These are phyloP conservation scores for Petromus typicus DNA, from an alignment of 2,113 vertebrate genomes.

Conservation along the genomic window DNA sequence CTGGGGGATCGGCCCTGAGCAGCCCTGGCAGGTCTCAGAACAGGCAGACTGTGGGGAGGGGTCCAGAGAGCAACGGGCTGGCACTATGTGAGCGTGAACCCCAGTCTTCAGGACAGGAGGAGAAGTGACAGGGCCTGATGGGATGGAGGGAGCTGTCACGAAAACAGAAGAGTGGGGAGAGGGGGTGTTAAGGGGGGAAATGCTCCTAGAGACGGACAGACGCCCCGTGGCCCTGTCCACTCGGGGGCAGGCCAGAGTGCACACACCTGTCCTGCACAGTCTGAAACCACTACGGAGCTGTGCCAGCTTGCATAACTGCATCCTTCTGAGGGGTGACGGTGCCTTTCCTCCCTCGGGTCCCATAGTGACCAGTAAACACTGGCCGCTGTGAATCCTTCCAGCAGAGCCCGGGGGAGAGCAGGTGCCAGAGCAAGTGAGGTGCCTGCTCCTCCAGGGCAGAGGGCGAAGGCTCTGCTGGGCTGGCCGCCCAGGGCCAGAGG, in stretches of 20 bases:
- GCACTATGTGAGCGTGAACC: too few species aligned
- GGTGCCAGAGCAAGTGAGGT: fast-evolving
- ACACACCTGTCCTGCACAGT: neutral
- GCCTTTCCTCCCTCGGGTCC: neutral
- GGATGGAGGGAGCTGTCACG: neutral
- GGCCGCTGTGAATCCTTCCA: neutral
- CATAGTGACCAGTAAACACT: neutral
- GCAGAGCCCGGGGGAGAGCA: neutral
- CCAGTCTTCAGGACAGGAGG: neutral
- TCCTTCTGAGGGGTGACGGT: neutral
- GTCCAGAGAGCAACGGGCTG: neutral
- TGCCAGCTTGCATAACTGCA: neutral
- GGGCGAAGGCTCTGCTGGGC: neutral
- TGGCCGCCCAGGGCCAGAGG: fast-evolving
- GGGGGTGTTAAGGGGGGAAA: neutral
- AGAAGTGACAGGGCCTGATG: neutral
- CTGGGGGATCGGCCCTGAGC: neutral
- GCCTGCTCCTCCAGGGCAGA: fast-evolving
- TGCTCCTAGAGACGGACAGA: neutral
- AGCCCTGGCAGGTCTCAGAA: neutral
- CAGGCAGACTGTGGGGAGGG: neutral
- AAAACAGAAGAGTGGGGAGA: neutral
- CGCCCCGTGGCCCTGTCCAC: fast-evolving
- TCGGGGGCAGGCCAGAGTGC: neutral
- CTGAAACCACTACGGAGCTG: constrained; percentile 1